phyloP scores from a whole-genome alignment of 2,888 invertebrate species.

The Leptinotarsa tumamoca region DNA sequence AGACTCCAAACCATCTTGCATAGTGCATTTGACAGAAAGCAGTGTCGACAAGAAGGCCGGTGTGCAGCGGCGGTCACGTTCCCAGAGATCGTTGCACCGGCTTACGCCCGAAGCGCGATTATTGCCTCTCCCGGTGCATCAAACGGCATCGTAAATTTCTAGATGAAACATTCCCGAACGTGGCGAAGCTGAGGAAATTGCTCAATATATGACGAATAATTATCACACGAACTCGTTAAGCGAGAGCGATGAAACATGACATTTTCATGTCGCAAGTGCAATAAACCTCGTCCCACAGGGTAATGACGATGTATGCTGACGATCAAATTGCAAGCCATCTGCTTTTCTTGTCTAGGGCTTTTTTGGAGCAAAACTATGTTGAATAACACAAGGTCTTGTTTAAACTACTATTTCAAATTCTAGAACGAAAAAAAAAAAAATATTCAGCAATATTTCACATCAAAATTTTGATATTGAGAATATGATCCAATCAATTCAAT shows the following conservation, averaged over 20 bases:
- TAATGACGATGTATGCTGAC: no score
- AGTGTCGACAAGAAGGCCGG: constrained; percentile 29
- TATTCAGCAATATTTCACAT: no score
- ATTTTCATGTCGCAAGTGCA: no score
- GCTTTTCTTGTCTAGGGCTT: no score
- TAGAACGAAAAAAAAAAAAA: no score
- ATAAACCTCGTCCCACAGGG: no score
- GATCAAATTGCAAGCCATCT: no score
- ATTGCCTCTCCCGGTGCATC: constrained; percentile 35
- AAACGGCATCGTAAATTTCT: constrained; percentile 27
- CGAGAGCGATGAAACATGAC: neutral
- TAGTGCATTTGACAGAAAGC: constrained; percentile 31
- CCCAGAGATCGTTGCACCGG: constrained; percentile 48
- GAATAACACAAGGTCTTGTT: no score
- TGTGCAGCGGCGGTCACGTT: constrained; percentile 44
- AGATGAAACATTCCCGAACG: constrained; percentile 6
- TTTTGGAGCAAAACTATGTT: no score
- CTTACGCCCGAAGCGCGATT: constrained; percentile 44
- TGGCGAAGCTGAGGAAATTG: neutral
- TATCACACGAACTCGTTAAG: neutral
- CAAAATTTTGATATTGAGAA: no score
- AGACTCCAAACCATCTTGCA: constrained; percentile 30
- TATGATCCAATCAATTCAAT: no score
- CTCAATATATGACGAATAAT: constrained; percentile 3
- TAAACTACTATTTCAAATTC: no score